These are phyloP conservation scores for Acinonyx jubatus DNA, from an alignment of 2,113 vertebrate species.

Conservation along the genomic window DNA sequence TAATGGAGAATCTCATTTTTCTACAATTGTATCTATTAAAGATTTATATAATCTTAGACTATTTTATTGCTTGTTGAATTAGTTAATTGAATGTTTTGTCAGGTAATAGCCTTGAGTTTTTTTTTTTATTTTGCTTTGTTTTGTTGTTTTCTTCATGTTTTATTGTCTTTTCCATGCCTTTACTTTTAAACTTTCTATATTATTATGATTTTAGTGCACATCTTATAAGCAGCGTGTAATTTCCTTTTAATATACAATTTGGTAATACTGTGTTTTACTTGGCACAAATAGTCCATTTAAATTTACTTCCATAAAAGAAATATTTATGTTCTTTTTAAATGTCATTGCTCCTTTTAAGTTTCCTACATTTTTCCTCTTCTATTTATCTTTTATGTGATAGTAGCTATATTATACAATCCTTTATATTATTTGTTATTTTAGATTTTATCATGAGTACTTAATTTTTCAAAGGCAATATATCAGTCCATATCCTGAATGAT, in stretches of 20 bases:
- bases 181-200: neutral
- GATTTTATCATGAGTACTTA: neutral
- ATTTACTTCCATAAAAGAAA: neutral
- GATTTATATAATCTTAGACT: neutral
- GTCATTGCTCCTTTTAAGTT: neutral
- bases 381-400: neutral
- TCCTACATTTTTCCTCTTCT: neutral
- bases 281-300: neutral
- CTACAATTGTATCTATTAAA: neutral
- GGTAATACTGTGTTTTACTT: neutral
- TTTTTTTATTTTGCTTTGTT: neutral
- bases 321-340: neutral
- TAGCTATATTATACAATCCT: neutral
- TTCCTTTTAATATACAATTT: neutral
- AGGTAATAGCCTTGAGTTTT: neutral
- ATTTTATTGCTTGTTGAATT: neutral
- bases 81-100: neutral
- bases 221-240: neutral
- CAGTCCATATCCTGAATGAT: neutral
- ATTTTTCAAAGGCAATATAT: neutral
- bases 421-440: neutral
- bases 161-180: neutral
- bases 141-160: neutral
- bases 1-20: neutral
- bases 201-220: neutral